phyloP scores from a whole-genome alignment of 2,888 invertebrate genomes.

The Coremacera marginata region DNA sequence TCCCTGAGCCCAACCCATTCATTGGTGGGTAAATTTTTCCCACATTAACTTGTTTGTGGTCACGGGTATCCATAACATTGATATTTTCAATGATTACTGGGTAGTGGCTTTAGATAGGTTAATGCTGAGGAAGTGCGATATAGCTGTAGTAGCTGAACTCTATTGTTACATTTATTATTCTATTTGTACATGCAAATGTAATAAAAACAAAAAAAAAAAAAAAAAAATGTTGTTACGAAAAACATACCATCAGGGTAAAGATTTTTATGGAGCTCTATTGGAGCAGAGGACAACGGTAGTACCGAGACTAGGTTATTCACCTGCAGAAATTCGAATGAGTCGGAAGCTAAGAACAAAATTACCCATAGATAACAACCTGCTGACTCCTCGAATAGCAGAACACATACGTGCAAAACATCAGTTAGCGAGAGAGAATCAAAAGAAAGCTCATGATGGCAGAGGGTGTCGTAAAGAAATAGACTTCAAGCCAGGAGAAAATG shows the following conservation, averaged over 20 bases:
- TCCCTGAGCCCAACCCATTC: too few relatives aligned
- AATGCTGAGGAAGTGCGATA: too few relatives aligned
- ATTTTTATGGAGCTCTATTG: conserved; percentile 1
- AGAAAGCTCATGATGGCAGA: not conserved
- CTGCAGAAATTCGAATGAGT: not conserved
- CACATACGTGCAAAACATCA: not conserved
- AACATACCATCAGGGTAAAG: conserved; percentile 1
- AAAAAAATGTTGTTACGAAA: not conserved
- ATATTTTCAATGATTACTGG: too few relatives aligned
- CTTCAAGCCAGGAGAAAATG: conserved; percentile 6
- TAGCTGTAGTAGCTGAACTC: too few relatives aligned
- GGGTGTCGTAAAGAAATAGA: conserved; percentile 12
- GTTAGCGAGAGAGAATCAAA: not conserved
- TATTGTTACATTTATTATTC: too few relatives aligned
- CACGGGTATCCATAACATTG: too few relatives aligned
- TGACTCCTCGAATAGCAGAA: not conserved
- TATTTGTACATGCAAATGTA: too few relatives aligned
- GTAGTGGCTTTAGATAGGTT: too few relatives aligned
- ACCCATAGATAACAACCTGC: not conserved
- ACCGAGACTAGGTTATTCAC: conserved; percentile 15
- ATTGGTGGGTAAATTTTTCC: too few relatives aligned
- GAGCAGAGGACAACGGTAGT: conserved; percentile 14
- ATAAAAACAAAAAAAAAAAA: too few relatives aligned
- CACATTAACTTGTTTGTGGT: too few relatives aligned
- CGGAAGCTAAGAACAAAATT: conserved; percentile 15